Evolutionary conservation across 1,140 invertebrate species (phyloP), one percentile per base, ranked within the genome.

Genomic region (Cydia splendana): DNA sequence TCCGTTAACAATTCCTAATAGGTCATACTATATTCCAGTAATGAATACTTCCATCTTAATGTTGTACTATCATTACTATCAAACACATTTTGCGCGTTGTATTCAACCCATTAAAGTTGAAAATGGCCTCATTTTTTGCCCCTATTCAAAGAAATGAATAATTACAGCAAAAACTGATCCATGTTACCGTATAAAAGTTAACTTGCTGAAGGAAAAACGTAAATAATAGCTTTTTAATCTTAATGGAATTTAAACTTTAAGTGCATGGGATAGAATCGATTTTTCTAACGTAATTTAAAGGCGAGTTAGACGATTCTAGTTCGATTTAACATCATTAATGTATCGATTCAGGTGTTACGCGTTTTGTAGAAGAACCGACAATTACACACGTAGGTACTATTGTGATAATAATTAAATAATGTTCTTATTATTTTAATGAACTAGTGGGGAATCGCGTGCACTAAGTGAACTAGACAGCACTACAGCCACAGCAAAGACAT

Each of bases 311-410:
- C 5, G 18, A 10, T 71, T n/a, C 3, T 42, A 42, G 28, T 38
- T 34, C 9, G 12, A 34, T 6, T n/a, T 28, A 30, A 34, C 4
- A 13, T 42, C n/a, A 18, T 42, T 71, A 71, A 71, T 71, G 38
- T 71, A 71, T 71, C 34, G 67, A 38, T 38, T 71, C 38, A 71
- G 34, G 67, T 71, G 67, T 71, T 71, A 18, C 18, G 34, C 34
- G 67, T 42, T 38, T 71, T 71, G 67, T 71, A n/a, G 34, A 69
- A 28, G 28, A 42, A 42, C 67, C n/a, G n/a, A 10, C 15, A 15
- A 71, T 71, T 71, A 71, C 67, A 38, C 30, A 38, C 34, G 34
- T 62, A 62, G 18, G 18, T 62, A 62, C 57, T 62, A 62, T 62
- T 62, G 24, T 62, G 18, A 62, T 62, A 62, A 24, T 62, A 62